Conservation (phyloP, 2,113 vertebrate genomes). For the Phoxinus phoxinus region DNA sequence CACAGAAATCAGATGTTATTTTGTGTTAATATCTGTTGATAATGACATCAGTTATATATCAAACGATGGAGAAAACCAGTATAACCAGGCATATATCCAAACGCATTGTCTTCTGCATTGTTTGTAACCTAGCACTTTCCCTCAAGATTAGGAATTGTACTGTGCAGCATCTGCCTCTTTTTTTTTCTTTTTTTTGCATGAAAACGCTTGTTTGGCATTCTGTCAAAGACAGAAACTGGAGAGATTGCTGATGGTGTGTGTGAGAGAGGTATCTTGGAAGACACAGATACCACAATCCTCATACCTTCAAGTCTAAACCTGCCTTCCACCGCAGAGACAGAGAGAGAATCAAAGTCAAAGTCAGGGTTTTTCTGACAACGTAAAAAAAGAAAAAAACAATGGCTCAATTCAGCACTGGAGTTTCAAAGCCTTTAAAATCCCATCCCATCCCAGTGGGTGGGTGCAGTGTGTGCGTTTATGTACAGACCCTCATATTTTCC, state of each 20-base stretch:
- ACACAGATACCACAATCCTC: slow-evolving; percentile 13
- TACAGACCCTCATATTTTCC: background rate
- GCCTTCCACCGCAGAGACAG: slow-evolving; percentile 28
- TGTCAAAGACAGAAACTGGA: background rate
- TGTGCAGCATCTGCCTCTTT: background rate
- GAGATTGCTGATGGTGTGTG: background rate
- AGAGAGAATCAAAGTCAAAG: slow-evolving; percentile 35
- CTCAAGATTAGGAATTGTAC: background rate
- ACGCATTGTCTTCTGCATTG: background rate
- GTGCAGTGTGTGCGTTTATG: slow-evolving; percentile 23
- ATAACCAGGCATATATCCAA: background rate
- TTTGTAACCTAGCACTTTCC: background rate
- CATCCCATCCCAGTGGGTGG: slow-evolving; percentile 59
- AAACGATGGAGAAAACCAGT: background rate
- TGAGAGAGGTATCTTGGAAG: background rate
- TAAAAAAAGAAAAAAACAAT: slow-evolving; percentile 65
- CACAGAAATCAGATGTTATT: background rate
- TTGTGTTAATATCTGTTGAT: background rate
- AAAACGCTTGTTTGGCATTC: background rate
- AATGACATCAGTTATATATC: background rate
- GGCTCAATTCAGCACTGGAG: slow-evolving; percentile 71
- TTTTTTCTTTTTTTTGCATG: background rate
- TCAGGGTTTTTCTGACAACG: slow-evolving; percentile 7
- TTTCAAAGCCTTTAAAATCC: slow-evolving; percentile 70
- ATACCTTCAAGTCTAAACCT: slow-evolving; percentile 45